phyloP scores from a whole-genome alignment of 2,113 vertebrate genomes.

The Dascyllus trimaculatus region DNA sequence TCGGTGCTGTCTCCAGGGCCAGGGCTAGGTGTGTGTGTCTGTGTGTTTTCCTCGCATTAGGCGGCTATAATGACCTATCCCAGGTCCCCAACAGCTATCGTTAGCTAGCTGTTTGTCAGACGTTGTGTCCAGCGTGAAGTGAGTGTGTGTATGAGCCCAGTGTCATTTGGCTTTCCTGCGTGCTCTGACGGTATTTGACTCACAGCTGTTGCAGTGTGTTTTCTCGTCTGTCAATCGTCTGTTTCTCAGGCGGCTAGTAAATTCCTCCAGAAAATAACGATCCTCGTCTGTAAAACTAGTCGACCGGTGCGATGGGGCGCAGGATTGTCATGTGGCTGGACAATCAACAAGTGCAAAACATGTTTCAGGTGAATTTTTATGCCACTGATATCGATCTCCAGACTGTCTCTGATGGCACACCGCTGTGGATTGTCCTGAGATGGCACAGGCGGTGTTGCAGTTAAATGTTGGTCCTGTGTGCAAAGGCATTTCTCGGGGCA shows the following conservation, averaged over 20 bases:
- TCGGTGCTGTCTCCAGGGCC: constrained; percentile 49
- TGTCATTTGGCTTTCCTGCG: constrained; percentile 71
- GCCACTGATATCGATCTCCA: constrained; percentile 22
- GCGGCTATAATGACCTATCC: constrained; percentile 52
- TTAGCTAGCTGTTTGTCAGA: constrained; percentile 78
- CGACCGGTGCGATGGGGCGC: constrained; percentile 17
- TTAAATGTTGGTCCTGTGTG: constrained; percentile 24
- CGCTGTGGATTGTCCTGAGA: constrained; percentile 43
- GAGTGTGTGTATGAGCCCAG: constrained; percentile 44
- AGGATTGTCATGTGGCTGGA: constrained; percentile 50
- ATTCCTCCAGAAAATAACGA: constrained; percentile 58
- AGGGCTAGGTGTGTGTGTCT: constrained; percentile 20
- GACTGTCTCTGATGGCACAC: constrained; percentile 12
- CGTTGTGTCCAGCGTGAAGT: constrained; percentile 67
- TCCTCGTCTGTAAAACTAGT: constrained; percentile 17
- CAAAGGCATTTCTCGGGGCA: constrained; percentile 35
- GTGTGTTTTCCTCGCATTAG: constrained; percentile 28
- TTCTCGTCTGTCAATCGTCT: constrained; percentile 75
- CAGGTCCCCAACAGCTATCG: constrained; percentile 55
- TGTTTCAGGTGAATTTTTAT: constrained; percentile 56
- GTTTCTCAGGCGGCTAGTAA: constrained; percentile 65
- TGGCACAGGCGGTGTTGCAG: constrained; percentile 48
- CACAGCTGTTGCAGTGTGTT: constrained; percentile 83
- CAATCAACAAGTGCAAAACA: constrained; percentile 79
- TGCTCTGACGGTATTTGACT: constrained; percentile 73